Evolutionary conservation across 2,797 vertebrate genomes (phyloP).

Genomic region (Syncerus caffer): DNA sequence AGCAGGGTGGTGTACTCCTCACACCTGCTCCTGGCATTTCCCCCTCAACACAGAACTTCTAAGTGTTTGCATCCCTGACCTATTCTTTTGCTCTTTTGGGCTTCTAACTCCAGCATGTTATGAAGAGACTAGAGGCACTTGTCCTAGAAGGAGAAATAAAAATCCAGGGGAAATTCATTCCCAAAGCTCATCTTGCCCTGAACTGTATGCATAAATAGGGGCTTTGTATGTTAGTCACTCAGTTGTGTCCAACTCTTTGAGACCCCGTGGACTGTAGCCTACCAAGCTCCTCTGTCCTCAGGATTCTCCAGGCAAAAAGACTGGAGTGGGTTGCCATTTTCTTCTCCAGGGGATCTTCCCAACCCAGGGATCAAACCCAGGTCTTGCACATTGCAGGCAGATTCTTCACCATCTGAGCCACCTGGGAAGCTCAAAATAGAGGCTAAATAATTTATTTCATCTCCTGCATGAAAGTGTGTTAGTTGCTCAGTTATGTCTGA

Average conservation of each 20-base stretch:
- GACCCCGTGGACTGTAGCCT: not conserved
- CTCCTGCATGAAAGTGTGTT: not conserved
- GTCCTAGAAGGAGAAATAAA: not conserved
- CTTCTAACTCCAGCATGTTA: not conserved
- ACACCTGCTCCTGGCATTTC: not conserved
- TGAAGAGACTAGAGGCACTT: not conserved
- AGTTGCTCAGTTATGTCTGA: not conserved
- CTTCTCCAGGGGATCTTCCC: not conserved
- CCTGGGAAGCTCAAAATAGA: not conserved
- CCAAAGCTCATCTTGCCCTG: not conserved
- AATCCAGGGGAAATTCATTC: not conserved
- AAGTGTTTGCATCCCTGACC: not conserved
- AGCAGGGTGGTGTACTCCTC: fast-evolving
- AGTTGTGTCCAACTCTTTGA: not conserved
- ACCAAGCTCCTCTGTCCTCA: not conserved
- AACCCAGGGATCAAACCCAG: not conserved
- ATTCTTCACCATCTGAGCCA: not conserved
- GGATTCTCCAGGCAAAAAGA: not conserved
- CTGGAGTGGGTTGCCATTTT: not conserved
- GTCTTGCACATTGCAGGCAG: not conserved
- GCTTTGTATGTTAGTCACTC: not conserved
- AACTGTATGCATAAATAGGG: not conserved
- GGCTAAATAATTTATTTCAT: not conserved
- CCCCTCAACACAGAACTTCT: not conserved
- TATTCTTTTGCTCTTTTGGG: not conserved